Percentiles rank a stretch among this genome's conserved stretches.
Conservation (phyloP, 2,888 invertebrate species). For the Xanthorhoe designata region DNA sequence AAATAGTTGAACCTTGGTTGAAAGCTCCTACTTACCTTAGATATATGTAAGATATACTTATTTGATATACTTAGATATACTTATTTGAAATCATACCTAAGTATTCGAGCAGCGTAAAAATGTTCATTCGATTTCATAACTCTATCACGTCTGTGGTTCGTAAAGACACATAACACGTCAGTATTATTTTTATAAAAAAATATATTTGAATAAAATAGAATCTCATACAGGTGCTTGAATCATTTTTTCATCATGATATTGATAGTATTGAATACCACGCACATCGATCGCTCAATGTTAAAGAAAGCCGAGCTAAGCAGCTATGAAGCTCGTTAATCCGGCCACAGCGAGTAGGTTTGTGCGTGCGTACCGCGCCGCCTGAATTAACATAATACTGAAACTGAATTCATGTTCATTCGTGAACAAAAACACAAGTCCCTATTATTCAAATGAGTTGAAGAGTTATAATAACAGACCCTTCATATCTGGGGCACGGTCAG, state of each 20-base stretch:
- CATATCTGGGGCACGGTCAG: constrained; percentile 7
- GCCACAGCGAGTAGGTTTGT: not conserved
- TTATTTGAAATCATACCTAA: no score
- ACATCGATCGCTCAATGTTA: no score
- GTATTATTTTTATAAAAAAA: no score
- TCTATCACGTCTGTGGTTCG: no score
- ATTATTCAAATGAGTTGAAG: constrained; percentile 21
- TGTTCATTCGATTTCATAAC: no score
- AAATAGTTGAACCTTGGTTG: no score
- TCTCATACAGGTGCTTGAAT: not conserved
- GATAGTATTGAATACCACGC: no score
- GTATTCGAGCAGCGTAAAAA: no score
- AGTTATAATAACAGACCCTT: constrained; percentile 16
- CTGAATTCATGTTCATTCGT: constrained; percentile 25
- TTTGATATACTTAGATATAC: no score
- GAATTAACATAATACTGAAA: constrained; percentile 19
- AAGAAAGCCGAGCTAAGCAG: not conserved
- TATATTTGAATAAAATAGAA: not conserved
- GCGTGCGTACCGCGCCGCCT: not conserved
- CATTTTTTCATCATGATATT: not conserved
- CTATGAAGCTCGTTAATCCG: constrained; percentile 2
- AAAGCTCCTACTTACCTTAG: no score
- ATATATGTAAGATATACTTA: no score
- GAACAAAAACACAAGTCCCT: constrained; percentile 17
- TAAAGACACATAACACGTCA: not conserved